Evolutionary conservation across 2,113 vertebrate genomes (phyloP).

Genomic region (Mastomys natalensis): DNA sequence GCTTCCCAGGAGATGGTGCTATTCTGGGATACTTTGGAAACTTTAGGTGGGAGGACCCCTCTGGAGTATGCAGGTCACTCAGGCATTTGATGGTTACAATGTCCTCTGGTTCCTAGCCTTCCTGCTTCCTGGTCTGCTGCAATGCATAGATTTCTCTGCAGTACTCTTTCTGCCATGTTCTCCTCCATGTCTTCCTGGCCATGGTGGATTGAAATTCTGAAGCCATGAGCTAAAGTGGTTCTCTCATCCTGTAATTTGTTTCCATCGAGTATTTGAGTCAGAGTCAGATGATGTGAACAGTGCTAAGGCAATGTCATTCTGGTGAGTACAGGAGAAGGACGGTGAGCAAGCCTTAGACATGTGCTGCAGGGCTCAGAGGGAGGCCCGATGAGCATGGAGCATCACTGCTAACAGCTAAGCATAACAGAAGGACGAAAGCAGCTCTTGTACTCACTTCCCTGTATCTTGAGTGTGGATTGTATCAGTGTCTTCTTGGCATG

Average conservation of each 20-base stretch:
- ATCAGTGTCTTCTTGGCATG: neutral
- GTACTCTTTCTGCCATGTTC: neutral
- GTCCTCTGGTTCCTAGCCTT: neutral
- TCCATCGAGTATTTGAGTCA: neutral
- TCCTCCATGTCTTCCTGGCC: neutral
- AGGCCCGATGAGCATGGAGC: no score
- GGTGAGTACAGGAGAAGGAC: neutral
- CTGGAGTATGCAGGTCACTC: neutral
- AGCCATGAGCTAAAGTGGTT: neutral
- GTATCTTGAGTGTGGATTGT: neutral
- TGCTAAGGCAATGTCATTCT: neutral
- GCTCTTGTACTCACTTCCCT: neutral
- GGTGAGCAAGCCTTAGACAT: neutral
- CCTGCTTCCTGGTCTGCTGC: neutral
- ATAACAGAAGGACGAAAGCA: neutral
- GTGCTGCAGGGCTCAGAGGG: neutral
- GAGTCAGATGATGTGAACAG: neutral
- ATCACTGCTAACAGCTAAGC: neutral
- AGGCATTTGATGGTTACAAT: neutral
- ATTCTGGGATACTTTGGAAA: neutral
- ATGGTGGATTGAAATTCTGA: neutral
- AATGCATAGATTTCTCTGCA: neutral
- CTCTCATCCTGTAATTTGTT: neutral
- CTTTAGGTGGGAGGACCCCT: neutral
- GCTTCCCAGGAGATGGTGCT: neutral